Evolutionary conservation across 1,140 invertebrate species (phyloP).

Genomic region (Parapsyche elsis): DNA sequence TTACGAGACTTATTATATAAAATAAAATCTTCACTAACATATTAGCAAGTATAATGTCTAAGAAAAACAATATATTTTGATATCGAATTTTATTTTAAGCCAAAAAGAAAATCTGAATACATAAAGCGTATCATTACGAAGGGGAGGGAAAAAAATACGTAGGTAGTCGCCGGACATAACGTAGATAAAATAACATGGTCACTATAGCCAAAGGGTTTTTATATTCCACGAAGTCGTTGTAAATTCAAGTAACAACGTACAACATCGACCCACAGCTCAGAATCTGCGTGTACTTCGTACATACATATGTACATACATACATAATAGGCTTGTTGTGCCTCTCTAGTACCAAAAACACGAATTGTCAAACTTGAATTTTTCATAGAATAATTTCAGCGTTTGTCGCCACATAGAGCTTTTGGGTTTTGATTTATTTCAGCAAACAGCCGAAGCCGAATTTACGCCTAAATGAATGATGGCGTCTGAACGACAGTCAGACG

Average conservation of each 20-base stretch:
- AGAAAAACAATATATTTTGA: no score
- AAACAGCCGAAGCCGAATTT: background rate
- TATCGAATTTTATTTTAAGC: no score
- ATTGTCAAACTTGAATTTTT: background rate
- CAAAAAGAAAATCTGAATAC: no score
- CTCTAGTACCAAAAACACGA: no score
- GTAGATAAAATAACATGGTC: conserved; percentile 21
- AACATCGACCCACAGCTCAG: no score
- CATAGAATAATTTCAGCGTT: background rate
- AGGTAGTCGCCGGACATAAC: background rate
- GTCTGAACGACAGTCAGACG: no score
- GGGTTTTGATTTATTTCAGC: background rate
- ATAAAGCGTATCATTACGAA: no score
- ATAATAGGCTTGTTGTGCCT: background rate
- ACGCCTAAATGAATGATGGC: background rate
- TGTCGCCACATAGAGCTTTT: background rate
- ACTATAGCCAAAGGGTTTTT: conserved; percentile 10
- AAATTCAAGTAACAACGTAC: background rate
- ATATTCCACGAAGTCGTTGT: background rate
- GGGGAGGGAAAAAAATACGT: no score
- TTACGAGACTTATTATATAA: no score
- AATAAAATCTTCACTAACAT: no score
- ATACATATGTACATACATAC: background rate
- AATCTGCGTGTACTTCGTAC: no score
- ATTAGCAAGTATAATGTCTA: no score